A percentile compares a stretch with the other conserved stretches of the same genome.
Evolutionary conservation across 2,113 vertebrate species (phyloP).

Genomic region (Pedionomus torquatus): DNA sequence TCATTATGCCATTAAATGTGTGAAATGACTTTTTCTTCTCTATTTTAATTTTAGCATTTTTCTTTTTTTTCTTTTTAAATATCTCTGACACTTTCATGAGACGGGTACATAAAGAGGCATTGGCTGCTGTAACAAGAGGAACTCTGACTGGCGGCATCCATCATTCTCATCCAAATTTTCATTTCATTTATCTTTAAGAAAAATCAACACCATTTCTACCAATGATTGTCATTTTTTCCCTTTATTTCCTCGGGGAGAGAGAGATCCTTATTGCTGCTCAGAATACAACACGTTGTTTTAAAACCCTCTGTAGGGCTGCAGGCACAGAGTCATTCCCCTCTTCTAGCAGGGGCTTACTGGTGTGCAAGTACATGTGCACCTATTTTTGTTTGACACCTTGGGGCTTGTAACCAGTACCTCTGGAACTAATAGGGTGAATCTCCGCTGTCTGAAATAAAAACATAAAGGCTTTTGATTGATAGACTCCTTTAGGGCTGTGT

Average conservation of each 20-base stretch:
- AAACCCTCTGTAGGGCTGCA: not conserved
- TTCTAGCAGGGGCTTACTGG: not conserved
- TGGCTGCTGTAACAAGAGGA: slow-evolving; percentile 55
- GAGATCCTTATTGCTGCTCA: not conserved
- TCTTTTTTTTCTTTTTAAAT: slow-evolving; percentile 52
- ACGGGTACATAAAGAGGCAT: slow-evolving; percentile 35
- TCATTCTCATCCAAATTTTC: slow-evolving; percentile 38
- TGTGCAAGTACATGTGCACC: fast-evolving
- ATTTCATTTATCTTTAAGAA: slow-evolving; percentile 70
- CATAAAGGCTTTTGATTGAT: not conserved
- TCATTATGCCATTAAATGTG: slow-evolving; percentile 67
- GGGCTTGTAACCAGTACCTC: not conserved
- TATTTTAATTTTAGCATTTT: slow-evolving; percentile 65
- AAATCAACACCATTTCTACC: slow-evolving; percentile 61
- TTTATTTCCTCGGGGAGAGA: slow-evolving; percentile 2
- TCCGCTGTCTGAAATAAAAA: not conserved
- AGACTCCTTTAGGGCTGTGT: not conserved
- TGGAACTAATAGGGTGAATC: not conserved
- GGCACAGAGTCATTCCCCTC: not conserved
- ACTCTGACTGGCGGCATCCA: slow-evolving; percentile 59
- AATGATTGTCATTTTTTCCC: slow-evolving; percentile 1
- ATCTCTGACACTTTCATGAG: slow-evolving; percentile 29
- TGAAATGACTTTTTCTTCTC: slow-evolving; percentile 70
- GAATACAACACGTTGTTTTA: not conserved
- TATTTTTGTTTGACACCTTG: not conserved